Conservation (phyloP, 2,113 vertebrate species). For the Potamarius usumacintae region DNA sequence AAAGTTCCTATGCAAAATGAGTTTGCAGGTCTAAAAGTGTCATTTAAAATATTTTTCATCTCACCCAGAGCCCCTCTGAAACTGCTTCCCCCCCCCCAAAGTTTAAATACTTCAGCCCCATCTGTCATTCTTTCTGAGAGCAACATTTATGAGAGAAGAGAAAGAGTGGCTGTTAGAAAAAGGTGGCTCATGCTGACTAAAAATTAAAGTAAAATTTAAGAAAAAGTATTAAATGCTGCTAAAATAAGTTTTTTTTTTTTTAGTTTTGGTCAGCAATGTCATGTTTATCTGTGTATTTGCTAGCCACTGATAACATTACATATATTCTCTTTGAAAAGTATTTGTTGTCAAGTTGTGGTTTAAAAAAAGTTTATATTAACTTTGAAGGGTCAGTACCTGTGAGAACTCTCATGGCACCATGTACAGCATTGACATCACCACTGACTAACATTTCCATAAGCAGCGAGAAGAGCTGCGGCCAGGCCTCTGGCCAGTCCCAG, state of each 20-base stretch:
- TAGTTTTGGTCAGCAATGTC: not conserved
- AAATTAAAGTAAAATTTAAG: not conserved
- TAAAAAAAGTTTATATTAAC: not conserved
- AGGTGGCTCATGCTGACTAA: not conserved
- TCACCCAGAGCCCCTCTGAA: not conserved
- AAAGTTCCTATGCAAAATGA: not conserved
- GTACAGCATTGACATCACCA: constrained; percentile 89
- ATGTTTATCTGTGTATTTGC: not conserved
- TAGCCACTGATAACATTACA: not conserved
- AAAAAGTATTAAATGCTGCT: not conserved
- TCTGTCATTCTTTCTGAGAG: not conserved
- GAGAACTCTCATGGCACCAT: constrained; percentile 96
- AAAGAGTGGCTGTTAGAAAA: no score
- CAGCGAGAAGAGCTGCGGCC: constrained; percentile 93
- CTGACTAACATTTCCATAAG: constrained; percentile 99
- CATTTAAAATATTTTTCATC: not conserved
- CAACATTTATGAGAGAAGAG: no score
- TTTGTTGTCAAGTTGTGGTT: not conserved
- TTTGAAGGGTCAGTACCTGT: constrained; percentile 76
- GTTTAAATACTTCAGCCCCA: not conserved
- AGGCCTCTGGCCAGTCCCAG: constrained; percentile 99
- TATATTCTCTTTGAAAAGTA: not conserved
- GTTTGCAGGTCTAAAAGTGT: not conserved
- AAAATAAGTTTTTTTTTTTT: not conserved
- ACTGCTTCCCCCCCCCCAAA: no score